phyloP scores from a whole-genome alignment of 2,113 vertebrate genomes.

The Nothoprocta perdicaria region DNA sequence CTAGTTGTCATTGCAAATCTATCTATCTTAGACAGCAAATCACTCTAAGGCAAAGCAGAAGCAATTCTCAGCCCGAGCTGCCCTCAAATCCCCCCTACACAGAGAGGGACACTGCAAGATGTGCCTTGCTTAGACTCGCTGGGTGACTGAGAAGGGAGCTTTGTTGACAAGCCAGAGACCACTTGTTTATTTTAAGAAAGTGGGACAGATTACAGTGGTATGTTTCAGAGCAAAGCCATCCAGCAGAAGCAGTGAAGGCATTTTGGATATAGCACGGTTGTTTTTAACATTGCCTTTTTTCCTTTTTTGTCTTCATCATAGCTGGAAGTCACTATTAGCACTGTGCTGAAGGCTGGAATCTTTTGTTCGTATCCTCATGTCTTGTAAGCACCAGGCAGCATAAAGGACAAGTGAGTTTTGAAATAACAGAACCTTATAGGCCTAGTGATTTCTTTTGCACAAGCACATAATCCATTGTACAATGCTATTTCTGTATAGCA shows the following conservation, averaged over 20 bases:
- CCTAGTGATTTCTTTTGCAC: background rate
- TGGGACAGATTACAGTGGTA: conserved; percentile 20
- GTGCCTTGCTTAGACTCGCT: background rate
- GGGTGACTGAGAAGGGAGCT: conserved; percentile 41
- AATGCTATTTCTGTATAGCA: background rate
- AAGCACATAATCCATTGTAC: background rate
- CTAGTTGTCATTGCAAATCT: conserved; percentile 46
- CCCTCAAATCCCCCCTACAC: conserved; percentile 24
- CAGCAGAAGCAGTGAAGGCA: conserved; percentile 35
- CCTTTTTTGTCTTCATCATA: background rate
- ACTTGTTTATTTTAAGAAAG: conserved; percentile 65
- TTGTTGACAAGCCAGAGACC: conserved; percentile 42
- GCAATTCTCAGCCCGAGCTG: conserved; percentile 33
- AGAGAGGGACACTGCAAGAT: background rate
- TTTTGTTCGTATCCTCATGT: background rate
- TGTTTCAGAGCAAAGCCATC: conserved; percentile 6
- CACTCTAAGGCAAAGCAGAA: conserved; percentile 52
- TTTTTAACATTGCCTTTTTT: background rate
- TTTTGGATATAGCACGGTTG: background rate
- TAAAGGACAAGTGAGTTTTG: background rate
- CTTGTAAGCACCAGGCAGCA: background rate
- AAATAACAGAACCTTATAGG: background rate
- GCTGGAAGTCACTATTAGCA: background rate
- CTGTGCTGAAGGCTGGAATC: background rate
- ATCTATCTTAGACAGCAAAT: conserved; percentile 47